These are phyloP conservation scores for Priapulus caudatus DNA, from an alignment of 2,888 invertebrate species.

Conservation along the genomic window DNA sequence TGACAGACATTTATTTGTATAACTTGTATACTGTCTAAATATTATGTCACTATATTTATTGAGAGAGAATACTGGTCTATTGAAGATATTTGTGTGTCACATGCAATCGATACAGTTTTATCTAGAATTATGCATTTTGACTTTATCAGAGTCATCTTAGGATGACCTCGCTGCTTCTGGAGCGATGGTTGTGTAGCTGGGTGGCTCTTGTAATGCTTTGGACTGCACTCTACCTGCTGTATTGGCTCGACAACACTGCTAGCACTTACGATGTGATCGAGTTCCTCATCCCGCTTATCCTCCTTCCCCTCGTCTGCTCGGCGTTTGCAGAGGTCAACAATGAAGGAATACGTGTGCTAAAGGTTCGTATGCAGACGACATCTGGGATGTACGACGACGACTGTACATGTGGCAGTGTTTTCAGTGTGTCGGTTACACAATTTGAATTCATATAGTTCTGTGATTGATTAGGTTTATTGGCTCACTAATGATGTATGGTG, in stretches of 20 bases:
- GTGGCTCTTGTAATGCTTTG: slow-evolving; percentile 36
- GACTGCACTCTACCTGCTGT: slow-evolving; percentile 35
- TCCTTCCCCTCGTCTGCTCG: slow-evolving; percentile 37
- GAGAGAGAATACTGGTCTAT: not conserved
- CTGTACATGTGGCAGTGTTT: too few relatives aligned
- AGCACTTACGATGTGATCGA: slow-evolving; percentile 32
- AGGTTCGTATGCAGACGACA: too few relatives aligned
- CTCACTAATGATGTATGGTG: too few relatives aligned
- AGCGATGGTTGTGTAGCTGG: slow-evolving; percentile 39
- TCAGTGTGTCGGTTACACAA: too few relatives aligned
- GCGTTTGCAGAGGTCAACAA: slow-evolving; percentile 41
- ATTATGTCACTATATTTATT: not conserved
- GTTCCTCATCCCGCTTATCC: slow-evolving; percentile 36
- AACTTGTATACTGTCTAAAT: too few relatives aligned
- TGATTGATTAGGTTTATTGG: too few relatives aligned
- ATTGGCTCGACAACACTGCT: slow-evolving; percentile 37
- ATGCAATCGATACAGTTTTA: slow-evolving; percentile 5
- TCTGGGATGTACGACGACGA: too few relatives aligned
- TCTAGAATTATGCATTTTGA: slow-evolving; percentile 5
- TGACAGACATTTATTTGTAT: too few relatives aligned
- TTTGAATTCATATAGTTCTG: too few relatives aligned
- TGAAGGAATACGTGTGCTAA: slow-evolving; percentile 38
- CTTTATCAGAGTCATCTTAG: slow-evolving; percentile 33
- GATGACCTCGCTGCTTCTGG: slow-evolving; percentile 36
- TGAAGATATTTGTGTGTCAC: not conserved